Base-by-base conservation (phyloP, 2,797 vertebrate genomes). In the Strix occidentalis region DNA sequence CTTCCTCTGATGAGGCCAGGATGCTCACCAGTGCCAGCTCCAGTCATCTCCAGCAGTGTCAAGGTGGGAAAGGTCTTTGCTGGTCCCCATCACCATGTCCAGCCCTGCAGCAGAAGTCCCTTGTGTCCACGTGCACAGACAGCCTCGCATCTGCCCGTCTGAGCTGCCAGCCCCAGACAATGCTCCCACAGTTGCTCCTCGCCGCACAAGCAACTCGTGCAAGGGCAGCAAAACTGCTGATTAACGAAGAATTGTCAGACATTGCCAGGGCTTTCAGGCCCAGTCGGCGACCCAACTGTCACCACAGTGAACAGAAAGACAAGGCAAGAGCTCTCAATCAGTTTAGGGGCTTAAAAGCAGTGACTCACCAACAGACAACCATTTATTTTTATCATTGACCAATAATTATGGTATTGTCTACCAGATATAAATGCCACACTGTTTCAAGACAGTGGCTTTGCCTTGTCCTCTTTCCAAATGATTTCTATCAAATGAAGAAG, bases 261-360 rank as follows among this genome's bases (percentile, higher is more conserved):
- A 92, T 58, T 88, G 76, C 76, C 85, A 63, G 90, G 51, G 48
- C 92, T 94, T 65, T 37, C 17, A 54, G 93, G 69, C 88, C 50
- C 89, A 33, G 96, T 70, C 71, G 66, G 93, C 8, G 51, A 95
- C 95, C 77, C 96, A 60, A 91, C 95, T 80, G 93, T 96, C 95
- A 68, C 97, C 97, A 93, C 61, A 12, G 96, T 94, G 96, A 96
- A 54, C 88, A 92, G 94, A 89, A 54, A 91, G 84, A 94, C 81
- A 70, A 94, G 83, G 93, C 87, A 88, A 87, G 96, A 54, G 81
- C 64, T 76, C 93, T 84, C 95, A 69, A 92, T 96, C 97, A 8
- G 95, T 95, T 86, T 80, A 91, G 95, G 88, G 93, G n/a, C 95
- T 96, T 89, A 97, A 89, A 95, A 94, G 96, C 96, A 93, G 89